These are phyloP conservation scores for Todiramphus chloris DNA, from an alignment of 2,113 vertebrate genomes.

Conservation along the genomic window DNA sequence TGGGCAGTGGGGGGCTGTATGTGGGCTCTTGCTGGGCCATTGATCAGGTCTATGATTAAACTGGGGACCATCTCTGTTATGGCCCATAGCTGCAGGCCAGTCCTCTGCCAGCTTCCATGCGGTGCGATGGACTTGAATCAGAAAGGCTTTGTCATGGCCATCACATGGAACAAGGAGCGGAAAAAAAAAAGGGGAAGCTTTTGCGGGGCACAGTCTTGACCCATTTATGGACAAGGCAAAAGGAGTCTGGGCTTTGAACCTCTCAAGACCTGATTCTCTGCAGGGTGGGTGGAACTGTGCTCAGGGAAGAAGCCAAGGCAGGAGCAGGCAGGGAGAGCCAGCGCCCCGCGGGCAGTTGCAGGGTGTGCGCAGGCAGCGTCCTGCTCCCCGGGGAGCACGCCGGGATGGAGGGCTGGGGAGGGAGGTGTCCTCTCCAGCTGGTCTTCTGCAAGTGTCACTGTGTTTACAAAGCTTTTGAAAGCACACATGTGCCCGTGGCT, in stretches of 20 bases:
- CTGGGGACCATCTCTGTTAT: background rate
- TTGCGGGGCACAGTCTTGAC: background rate
- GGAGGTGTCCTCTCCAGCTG: background rate
- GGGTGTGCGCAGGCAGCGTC: background rate
- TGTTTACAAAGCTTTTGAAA: background rate
- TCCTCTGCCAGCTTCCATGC: background rate
- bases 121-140: background rate
- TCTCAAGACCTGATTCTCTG: background rate
- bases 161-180: background rate
- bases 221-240: background rate
- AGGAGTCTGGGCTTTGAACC: background rate
- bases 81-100: too few species aligned
- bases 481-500: background rate
- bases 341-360: background rate
- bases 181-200: background rate
- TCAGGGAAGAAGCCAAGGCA: background rate
- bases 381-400: accelerated
- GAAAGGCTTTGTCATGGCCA: background rate
- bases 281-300: background rate
- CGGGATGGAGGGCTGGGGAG: background rate
- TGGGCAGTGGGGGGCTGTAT: background rate
- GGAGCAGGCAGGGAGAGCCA: background rate
- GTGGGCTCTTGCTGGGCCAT: background rate
- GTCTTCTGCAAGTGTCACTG: background rate
- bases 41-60: background rate